These are phyloP conservation scores for Lathamus discolor DNA, from an alignment of 2,113 vertebrate species.

Conservation along the genomic window DNA sequence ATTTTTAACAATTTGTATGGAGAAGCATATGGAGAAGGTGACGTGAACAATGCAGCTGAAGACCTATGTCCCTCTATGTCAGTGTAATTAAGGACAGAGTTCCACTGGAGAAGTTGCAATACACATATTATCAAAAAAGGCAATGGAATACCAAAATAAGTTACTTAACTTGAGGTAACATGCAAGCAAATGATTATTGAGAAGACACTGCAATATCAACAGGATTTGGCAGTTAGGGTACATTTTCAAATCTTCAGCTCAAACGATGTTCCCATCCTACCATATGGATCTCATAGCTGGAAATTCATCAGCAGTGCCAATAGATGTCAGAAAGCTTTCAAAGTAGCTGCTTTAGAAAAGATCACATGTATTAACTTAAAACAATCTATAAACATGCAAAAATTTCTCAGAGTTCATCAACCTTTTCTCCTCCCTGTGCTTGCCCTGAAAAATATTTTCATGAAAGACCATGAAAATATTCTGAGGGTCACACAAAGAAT, in stretches of 20 bases:
- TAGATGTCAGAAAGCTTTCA: conserved; percentile 40
- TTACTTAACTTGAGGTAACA: background rate
- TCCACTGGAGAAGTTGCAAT: background rate
- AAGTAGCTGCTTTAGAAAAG: conserved; percentile 3
- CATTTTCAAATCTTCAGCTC: conserved; percentile 24
- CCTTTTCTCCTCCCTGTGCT: background rate
- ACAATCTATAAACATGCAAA: background rate
- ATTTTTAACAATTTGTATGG: background rate
- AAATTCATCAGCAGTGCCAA: conserved; percentile 15
- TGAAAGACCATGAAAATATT: background rate
- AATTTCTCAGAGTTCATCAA: background rate
- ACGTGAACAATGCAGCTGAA: background rate
- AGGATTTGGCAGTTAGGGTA: background rate
- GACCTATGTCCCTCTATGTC: background rate
- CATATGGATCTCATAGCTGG: conserved; percentile 13
- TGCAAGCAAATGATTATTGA: background rate
- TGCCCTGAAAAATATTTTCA: background rate
- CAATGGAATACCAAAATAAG: background rate
- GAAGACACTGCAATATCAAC: background rate
- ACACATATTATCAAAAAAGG: background rate
- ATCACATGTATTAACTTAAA: conserved; percentile 17
- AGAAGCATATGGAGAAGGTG: background rate
- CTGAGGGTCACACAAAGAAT: background rate
- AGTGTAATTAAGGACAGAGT: background rate
- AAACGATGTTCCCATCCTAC: background rate